Base-by-base conservation (phyloP, 2,113 vertebrate genomes). In the Leucopsar rothschildi region DNA sequence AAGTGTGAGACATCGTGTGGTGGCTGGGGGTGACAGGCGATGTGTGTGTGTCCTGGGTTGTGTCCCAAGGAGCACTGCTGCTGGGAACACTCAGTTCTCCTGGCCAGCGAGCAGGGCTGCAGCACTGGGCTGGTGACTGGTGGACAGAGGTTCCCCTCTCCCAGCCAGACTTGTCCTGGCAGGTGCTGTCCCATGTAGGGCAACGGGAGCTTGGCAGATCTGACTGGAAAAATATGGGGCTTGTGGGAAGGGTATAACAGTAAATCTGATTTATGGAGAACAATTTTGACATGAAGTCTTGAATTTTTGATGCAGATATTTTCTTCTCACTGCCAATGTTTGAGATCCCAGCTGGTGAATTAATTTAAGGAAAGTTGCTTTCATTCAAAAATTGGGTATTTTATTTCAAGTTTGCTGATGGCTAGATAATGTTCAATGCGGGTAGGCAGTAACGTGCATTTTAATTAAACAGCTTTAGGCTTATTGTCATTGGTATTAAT, bases 1-100 rank as follows among this genome's bases (percentile, higher is more conserved):
- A 25, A 53, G 45, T 0, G 1, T 59, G 77, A 77, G 50, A 33
- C 10, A 6, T 9, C 0, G 1, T 8, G 6, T 20, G 0, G 0
- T 64, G 61, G 22, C 33, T 40, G 37, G 16, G 16, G 29, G 37
- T 14, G 4, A 5, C 27, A 17, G 60, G 50, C 24, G 37, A 28
- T 0, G 0, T 5, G 3, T 56, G 35, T 42, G 35, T 28, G 14
- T 56, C 70, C n/a, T 0, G 0, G 22, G 28, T 23, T 11, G 2
- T 24, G 21, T 33, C 64, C 39, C 4, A 9, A n/a, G 40, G 33
- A 53, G 28, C 52, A 0, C 33, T 64, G 59, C 44, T 7, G 1
- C 52, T 3, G 7, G 25, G 37, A 71, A 40, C 0, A 0, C 31
- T 60, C 8, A 0, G 12, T 73, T 92, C 59, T 40, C 15, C 81